Evolutionary conservation across 2,113 vertebrate species (phyloP), one percentile per base, ranked within the genome.

Genomic region (Scomber scombrus): DNA sequence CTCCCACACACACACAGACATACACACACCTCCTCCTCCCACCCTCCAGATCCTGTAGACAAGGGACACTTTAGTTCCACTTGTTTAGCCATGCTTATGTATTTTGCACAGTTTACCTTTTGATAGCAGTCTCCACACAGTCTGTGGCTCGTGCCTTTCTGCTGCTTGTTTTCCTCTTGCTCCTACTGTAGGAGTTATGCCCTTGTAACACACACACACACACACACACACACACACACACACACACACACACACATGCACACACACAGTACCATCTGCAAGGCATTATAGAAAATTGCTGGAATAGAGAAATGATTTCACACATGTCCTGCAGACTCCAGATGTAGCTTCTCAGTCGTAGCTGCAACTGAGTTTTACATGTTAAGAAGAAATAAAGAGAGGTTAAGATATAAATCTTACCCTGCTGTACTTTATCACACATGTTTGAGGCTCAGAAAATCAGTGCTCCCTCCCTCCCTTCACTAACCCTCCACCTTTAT

Each of bases 221-320:
- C 66, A 51, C 64, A 74, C 78, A 13, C 74, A 77, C 47, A 26
- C 55, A 40, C 51, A 57, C 64, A 46, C 74, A 77, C 47, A 40
- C 75, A 67, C 23, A 71, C 75, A 45, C 70, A 67, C 45, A 52
- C 49, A 49, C 66, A 51, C 64, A 74, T 74, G 11, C 74, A 77
- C 47, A 26, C 55, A 40, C 51, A 57, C 64, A 46, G 56, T 73
- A 40, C 84, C 93, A 94, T 94, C 93, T 94, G 93, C 82, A 85
- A 92, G 54, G 50, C 89, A 92, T 94, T 93, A 94, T 64, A 55
- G 61, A 68, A 83, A 92, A 91, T 89, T 86, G 88, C 82, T 88
- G 88, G 82, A 92, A 89, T 86, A 92, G 79, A 88, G 78, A 81
- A 91, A 91, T 72, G 79, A 93, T 91, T 93, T 93, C 88, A 91